These are phyloP conservation scores for Oreotrochilus melanogaster DNA, from an alignment of 2,113 vertebrate species.

Conservation along the genomic window DNA sequence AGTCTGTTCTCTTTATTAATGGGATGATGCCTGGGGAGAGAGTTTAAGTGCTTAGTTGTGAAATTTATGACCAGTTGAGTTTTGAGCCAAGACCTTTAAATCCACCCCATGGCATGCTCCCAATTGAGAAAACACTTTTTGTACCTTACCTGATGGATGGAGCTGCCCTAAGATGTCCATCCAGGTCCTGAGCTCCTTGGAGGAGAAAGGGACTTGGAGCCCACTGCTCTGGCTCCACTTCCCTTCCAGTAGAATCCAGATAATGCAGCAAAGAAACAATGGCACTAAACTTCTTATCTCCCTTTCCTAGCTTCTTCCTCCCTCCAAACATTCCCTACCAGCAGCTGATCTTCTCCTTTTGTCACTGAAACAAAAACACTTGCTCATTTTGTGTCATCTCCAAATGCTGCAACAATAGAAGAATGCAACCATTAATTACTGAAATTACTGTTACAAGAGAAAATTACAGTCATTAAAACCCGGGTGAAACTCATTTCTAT, in stretches of 20 bases:
- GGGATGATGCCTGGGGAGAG: neutral
- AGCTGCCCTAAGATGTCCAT: neutral
- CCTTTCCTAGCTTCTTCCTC: constrained; percentile 39
- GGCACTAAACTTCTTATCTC: neutral
- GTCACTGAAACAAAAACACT: constrained; percentile 73
- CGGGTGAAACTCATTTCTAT: constrained; percentile 65
- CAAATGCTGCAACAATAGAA: constrained; percentile 44
- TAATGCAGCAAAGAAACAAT: constrained; percentile 8
- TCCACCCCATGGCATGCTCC: accelerated
- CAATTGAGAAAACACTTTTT: neutral
- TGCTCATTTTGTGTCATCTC: constrained; percentile 65
- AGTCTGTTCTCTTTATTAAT: neutral
- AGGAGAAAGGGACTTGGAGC: neutral
- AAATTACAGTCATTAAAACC: constrained; percentile 67
- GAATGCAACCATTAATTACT: constrained; percentile 73
- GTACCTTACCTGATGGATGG: accelerated
- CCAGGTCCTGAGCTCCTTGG: accelerated
- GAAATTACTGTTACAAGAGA: constrained; percentile 43
- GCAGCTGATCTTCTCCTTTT: constrained; percentile 66
- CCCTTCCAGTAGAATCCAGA: neutral
- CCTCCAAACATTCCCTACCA: constrained; percentile 54
- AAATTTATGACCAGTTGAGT: neutral
- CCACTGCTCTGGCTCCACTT: neutral
- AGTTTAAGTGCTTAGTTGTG: too few relatives aligned
- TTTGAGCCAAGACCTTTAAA: accelerated